Base-by-base conservation (phyloP, 1,140 invertebrate species). In the Drosophila jambulina region DNA sequence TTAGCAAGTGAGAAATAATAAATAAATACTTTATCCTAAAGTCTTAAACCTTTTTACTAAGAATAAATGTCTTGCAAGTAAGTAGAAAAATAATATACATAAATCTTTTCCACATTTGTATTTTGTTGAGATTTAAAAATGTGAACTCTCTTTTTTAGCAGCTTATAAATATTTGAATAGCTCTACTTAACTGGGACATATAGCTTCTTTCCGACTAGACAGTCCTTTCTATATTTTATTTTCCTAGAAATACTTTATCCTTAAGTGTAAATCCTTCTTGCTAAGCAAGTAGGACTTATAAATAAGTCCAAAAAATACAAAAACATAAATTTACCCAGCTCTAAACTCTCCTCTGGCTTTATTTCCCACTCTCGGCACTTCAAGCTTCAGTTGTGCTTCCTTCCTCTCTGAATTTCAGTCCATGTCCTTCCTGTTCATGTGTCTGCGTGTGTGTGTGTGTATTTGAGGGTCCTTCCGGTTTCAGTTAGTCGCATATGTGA, bases 401-500 rank as follows among this genome's bases (percentile, higher is more conserved):
- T 72, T 60, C 54, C 68, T 42, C 6, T 29, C 42, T 58, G 51
- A 6, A 8, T 51, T 59, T 72, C 36, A 15, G 65, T 21, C 21
- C 45, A 34, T 46, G 38, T 25, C 29, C 59, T 46, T 63, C 57
- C 70, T 48, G 54, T 8, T 17, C 23, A 10, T 43, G 23, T 49
- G 46, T 60, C 36, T 25, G 27, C 23, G 19, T 60, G 34, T 38
- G 32, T 40, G 12, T 64, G 42, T 68, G 56, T 69, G 49, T 12
- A 19, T 43, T 60, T 29, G 48, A 69, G 69, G 67, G 56, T 72
- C 27, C 69, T 72, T 72, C 70, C 70, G 54, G 54, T 43, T 36
- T 17, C 38, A 60, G 70, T 60, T 72, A 60, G 68, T 72, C 68
- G 70, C 70, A 74, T 72, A 74, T 74, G 70, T 60, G 70, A 40